Conservation (phyloP, 2,888 invertebrate genomes). For the Xanthia icteritia region DNA sequence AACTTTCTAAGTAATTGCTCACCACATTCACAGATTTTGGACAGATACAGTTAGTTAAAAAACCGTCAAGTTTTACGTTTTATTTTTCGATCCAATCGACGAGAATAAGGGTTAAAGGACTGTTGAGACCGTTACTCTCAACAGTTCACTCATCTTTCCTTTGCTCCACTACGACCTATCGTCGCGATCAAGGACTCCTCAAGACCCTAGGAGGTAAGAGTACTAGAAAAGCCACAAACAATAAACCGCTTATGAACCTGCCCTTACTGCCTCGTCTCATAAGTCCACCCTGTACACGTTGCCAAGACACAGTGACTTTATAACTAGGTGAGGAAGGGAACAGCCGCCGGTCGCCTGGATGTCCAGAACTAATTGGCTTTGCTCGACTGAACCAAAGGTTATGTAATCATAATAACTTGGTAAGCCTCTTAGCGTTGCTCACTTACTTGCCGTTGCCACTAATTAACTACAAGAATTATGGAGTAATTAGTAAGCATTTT, state of each 20-base stretch:
- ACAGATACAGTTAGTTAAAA: background rate
- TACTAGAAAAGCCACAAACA: background rate
- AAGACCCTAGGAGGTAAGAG: background rate
- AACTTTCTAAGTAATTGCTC: background rate
- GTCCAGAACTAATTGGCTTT: slow-evolving; percentile 59
- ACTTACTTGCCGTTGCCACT: slow-evolving; percentile 19
- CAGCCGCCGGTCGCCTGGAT: slow-evolving; percentile 31
- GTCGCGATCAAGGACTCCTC: no score
- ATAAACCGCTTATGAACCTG: background rate
- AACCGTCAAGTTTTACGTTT: background rate
- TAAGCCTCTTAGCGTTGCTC: slow-evolving; percentile 51
- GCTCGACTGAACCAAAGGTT: slow-evolving; percentile 42
- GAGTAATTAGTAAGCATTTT: background rate
- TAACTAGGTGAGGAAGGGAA: slow-evolving; percentile 52
- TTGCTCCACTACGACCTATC: no score
- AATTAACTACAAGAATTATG: slow-evolving; percentile 24
- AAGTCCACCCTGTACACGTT: background rate
- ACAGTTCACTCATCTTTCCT: no score
- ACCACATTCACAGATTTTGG: background rate
- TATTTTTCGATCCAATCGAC: background rate
- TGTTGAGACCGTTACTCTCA: no score
- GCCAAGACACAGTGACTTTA: slow-evolving; percentile 20
- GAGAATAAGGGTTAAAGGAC: background rate
- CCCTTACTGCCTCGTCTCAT: background rate
- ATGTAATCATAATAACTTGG: slow-evolving; percentile 46